Percentiles rank a stretch among this genome's conserved stretches.
Conservation (phyloP, 2,888 invertebrate species). For the Frankliniella intonsa region DNA sequence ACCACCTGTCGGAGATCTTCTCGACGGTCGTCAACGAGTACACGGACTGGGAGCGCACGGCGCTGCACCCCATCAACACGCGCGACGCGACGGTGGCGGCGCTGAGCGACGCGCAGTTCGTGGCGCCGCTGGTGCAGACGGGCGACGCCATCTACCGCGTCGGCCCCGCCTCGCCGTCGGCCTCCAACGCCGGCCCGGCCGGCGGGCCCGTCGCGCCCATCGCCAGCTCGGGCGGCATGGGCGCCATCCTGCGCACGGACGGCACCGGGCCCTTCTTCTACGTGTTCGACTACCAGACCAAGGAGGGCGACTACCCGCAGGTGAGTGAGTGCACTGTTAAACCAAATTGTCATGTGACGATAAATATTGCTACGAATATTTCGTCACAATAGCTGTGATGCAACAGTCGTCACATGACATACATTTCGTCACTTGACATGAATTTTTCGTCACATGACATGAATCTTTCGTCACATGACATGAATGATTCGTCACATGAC, state of each 20-base stretch:
- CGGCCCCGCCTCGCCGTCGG: conserved; percentile 55
- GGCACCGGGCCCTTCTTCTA: conserved; percentile 60
- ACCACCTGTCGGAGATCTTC: conserved; percentile 57
- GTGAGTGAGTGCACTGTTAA: conserved; percentile 52
- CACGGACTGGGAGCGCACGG: conserved; percentile 91
- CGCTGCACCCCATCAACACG: conserved; percentile 79
- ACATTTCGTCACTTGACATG: too few relatives aligned
- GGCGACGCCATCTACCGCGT: conserved; percentile 53
- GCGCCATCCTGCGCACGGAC: conserved; percentile 25
- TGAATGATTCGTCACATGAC: too few relatives aligned
- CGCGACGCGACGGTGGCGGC: conserved; percentile 84
- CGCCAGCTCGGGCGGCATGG: conserved; percentile 1
- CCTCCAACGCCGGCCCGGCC: conserved; percentile 3
- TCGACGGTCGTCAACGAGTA: conserved; percentile 85
- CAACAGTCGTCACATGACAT: too few relatives aligned
- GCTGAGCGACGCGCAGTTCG: conserved; percentile 86
- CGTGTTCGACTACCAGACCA: conserved; percentile 85
- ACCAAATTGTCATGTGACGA: too few relatives aligned
- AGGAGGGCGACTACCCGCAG: conserved; percentile 79
- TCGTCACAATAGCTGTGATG: too few relatives aligned
- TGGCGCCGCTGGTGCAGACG: conserved; percentile 80
- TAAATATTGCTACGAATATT: too few relatives aligned
- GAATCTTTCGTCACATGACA: too few relatives aligned
- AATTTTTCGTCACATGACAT: too few relatives aligned
- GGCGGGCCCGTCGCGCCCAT: conserved; percentile 17